A percentile compares a stretch with the other conserved stretches of the same genome.
These are phyloP conservation scores for Phallusia fumigata DNA, from an alignment of 23 tunicate genomes.

Conservation along the genomic window DNA sequence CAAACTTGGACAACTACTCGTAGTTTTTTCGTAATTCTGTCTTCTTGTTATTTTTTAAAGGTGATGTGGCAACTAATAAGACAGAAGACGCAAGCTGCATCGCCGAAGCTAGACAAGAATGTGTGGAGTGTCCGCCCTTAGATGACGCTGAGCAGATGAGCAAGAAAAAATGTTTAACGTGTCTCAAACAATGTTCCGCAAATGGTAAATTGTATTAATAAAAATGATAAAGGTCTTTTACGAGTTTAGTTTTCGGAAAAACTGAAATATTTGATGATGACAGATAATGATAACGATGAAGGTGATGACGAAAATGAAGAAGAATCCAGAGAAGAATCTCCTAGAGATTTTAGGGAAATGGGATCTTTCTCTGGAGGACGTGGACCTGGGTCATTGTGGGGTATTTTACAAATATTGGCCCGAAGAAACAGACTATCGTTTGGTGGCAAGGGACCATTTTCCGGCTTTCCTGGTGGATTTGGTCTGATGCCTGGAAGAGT, in stretches of 20 bases:
- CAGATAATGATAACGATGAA: background rate
- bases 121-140: background rate
- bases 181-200: background rate
- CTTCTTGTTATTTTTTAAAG: background rate
- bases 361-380: background rate
- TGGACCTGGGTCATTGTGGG: background rate
- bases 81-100: background rate
- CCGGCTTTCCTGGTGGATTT: background rate
- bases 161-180: background rate
- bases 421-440: background rate
- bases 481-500: background rate
- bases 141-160: background rate
- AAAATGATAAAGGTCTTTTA: background rate
- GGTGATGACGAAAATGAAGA: background rate
- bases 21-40: background rate
- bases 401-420: background rate
- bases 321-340: background rate
- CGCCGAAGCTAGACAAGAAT: conserved; percentile 1
- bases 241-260: background rate
- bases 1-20: background rate
- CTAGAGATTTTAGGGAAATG: background rate
- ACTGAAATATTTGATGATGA: background rate
- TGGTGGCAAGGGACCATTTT: background rate
- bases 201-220: background rate
- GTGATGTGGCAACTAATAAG: background rate